Evolutionary conservation across 53 echinoderm and acorn worm genomes (phyloP), one percentile per base, ranked within the genome.

Genomic region (Paracentrotus lividus): DNA sequence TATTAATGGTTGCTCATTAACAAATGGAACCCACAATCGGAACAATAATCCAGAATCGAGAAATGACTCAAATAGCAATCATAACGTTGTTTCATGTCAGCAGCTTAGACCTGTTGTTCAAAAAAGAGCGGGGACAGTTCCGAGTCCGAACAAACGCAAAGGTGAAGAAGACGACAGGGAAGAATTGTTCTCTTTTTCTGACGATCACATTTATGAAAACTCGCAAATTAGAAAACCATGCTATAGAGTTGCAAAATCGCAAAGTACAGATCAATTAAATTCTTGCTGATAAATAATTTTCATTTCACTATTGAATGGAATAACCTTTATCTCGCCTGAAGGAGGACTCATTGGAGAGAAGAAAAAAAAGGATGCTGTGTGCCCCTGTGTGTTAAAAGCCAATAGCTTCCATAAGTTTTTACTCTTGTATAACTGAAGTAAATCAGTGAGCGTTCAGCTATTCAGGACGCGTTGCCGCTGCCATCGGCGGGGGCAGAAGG

Each of bases 171-270:
- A 53, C 27, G 91, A 69, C 13, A 75, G 67, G 2, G 45, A 66
- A 42, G 58, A 54, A 24, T 72, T 72, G 21, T 53, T 69, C 38
- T 29, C 91, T 13, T 72, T 32, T 38, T 90, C 91, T 5, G 91
- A 90, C 12, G 91, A 90, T 29, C 91, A 90, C 53, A 90, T 90
- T 49, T 90, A 90, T 34, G 91, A 90, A 52, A 90, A 90, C 72
- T 90, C 91, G 42, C 32, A 90, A 72, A 90, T 90, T 53, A n/a
- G 54, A 20, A 90, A 72, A 52, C 91, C 91, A 15, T 72, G 68
- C 29, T 72, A 69, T 12, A 72, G 75, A 75, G 52, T 90, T 26
- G 91, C 91, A 9, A 90, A 90, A 53, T 68, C 91, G 51, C 91
- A 75, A 24, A 90, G 91, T 90, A 90, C 91, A 49, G 91, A 90